Conservation (phyloP, 2,888 invertebrate species). For the Drosophila cognata region DNA sequence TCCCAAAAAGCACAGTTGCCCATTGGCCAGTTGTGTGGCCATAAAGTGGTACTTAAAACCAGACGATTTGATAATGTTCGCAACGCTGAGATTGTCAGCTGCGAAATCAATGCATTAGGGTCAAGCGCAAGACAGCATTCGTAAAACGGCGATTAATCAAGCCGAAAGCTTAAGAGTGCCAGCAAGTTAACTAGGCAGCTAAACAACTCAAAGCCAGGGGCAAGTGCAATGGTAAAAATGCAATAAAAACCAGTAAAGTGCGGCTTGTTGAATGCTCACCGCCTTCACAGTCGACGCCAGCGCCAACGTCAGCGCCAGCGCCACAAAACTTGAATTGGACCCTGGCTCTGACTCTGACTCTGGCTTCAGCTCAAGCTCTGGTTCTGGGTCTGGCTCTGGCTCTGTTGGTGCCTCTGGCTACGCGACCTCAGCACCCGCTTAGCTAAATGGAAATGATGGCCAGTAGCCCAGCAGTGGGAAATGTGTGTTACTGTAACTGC, state of each 20-base stretch:
- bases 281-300: conserved; percentile 43
- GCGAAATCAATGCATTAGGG: conserved; percentile 66
- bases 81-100: conserved; percentile 20
- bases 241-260: conserved; percentile 57
- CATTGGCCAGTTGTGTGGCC: conserved; percentile 21
- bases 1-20: conserved; percentile 42
- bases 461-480: conserved; percentile 65
- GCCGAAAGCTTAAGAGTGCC: conserved; percentile 39
- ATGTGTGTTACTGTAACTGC: conserved; percentile 80
- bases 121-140: conserved; percentile 64
- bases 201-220: conserved; percentile 79
- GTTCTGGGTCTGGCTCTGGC: conserved; percentile 22
- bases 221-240: conserved; percentile 71
- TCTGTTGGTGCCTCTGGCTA: conserved; percentile 28
- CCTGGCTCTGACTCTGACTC: conserved; percentile 34
- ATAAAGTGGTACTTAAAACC: conserved; percentile 37
- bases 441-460: conserved; percentile 72
- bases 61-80: conserved; percentile 39
- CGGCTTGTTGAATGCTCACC: conserved; percentile 40
- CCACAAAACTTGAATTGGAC: conserved; percentile 72
- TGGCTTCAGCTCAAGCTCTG: conserved; percentile 11
- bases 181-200: conserved; percentile 51
- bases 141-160: conserved; percentile 61
- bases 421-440: conserved; percentile 61
- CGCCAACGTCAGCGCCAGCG: conserved; percentile 13